Evolutionary conservation across 2,888 invertebrate species (phyloP).

Genomic region (Hylaea fasciaria): DNA sequence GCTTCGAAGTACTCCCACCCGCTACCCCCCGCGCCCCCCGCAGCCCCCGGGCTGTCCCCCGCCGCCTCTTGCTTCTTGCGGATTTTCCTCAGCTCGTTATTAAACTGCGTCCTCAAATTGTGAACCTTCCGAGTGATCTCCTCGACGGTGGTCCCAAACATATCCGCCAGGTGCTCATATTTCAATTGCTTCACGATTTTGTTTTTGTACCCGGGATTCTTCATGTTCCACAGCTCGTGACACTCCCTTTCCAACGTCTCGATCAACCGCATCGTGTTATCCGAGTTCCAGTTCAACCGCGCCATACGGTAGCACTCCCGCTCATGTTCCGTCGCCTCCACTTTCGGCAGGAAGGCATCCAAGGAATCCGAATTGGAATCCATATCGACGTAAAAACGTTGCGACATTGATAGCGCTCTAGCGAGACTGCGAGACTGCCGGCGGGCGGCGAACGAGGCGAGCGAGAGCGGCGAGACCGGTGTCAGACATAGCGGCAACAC

Average conservation of each 20-base stretch:
- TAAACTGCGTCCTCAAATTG: constrained; percentile 75
- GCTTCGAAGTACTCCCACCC: constrained; percentile 79
- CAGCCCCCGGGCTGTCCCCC: constrained; percentile 36
- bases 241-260: constrained; percentile 69
- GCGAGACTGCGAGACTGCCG: constrained; percentile 79
- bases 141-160: constrained; percentile 69
- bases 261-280: constrained; percentile 70
- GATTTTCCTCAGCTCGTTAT: constrained; percentile 76
- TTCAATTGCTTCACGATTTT: constrained; percentile 60
- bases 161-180: constrained; percentile 66
- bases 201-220: constrained; percentile 65
- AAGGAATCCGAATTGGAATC: constrained; percentile 70
- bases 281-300: constrained; percentile 64
- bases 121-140: constrained; percentile 76
- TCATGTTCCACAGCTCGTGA: constrained; percentile 72
- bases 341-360: constrained; percentile 66
- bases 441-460: constrained; percentile 45
- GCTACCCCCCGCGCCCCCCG: constrained; percentile 52
- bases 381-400: constrained; percentile 62
- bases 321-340: constrained; percentile 63
- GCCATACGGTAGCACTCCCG: constrained; percentile 49
- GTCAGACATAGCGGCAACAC: constrained; percentile 72
- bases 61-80: constrained; percentile 58
- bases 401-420: constrained; percentile 69
- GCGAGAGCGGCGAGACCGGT: constrained; percentile 71